Evolutionary conservation across 2,888 invertebrate species (phyloP), one percentile per base, ranked within the genome.

Genomic region (Dusona sp.): DNA sequence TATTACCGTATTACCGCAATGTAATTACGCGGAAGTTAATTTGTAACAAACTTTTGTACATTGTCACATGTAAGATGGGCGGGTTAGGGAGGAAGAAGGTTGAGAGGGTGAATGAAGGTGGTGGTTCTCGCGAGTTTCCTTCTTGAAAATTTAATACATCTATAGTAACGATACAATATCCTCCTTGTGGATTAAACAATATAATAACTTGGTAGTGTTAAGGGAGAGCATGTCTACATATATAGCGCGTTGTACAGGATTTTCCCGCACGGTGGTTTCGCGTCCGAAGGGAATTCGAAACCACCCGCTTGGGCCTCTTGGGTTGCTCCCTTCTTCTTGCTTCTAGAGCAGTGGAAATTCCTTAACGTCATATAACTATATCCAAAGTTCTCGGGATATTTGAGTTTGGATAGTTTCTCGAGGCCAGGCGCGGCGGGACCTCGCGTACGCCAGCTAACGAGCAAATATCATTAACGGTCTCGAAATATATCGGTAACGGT

Each of bases 401-500:
- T 88, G 88, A 88, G 87, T 85, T 87, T 85, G 88, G 88, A 80
- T 87, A 86, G 83, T 86, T 86, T 68, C 57, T 25, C 61, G 81
- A 79, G 79, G 74, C 81, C 74, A 84, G 70, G 73, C 85, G 77
- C 86, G 82, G 64, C 45, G 80, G 86, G 79, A 79, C 81, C 75
- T 54, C 61, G 83, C 72, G 75, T 61, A 73, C 61, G 57, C 25
- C 74, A 84, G 85, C 88, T 89, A 88, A 88, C 89, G 88, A 88
- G 90, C 88, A 90, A 91, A 89, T 89, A 88, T 89, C 88, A 89
- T 88, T 88, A 89, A 85, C 80, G 86, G 87, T 84, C 85, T 88
- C 88, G 88, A 89, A 88, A 90, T 90, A 89, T 91, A 89, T 91
- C 85, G 84, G 88, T 83, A 79, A 73, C 67, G 78, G 72, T 57